Conservation (phyloP, 2,888 invertebrate species). For the Lycophotia porphyrea region DNA sequence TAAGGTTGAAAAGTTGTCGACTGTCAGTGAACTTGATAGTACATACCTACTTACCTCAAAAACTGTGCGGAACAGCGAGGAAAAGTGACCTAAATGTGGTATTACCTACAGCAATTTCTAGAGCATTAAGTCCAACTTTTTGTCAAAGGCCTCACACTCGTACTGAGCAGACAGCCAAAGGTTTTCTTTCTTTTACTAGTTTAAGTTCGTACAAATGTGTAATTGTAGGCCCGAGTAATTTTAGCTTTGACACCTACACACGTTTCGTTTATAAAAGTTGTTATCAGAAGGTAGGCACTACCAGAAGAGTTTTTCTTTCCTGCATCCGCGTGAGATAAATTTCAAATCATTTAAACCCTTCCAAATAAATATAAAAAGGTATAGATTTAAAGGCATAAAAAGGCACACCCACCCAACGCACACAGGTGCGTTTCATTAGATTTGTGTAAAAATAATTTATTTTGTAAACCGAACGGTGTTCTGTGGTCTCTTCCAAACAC, state of each 20-base stretch:
- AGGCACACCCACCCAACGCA: slow-evolving; percentile 20
- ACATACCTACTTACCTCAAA: slow-evolving; percentile 12
- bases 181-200: slow-evolving; percentile 27
- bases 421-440: slow-evolving; percentile 53
- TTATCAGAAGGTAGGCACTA: background rate
- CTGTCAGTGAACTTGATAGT: too few relatives aligned
- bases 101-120: slow-evolving; percentile 17
- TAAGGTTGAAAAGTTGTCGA: background rate
- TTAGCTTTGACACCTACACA: slow-evolving; percentile 15
- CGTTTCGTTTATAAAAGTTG: slow-evolving; percentile 10
- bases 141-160: slow-evolving; percentile 30
- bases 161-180: slow-evolving; percentile 6
- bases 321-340: background rate
- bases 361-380: slow-evolving; percentile 35
- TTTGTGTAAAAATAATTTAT: slow-evolving; percentile 60
- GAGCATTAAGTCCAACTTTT: slow-evolving; percentile 28
- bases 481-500: slow-evolving; percentile 63
- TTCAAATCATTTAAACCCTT: slow-evolving; percentile 38
- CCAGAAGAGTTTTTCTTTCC: background rate
- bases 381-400: slow-evolving; percentile 35
- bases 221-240: slow-evolving; percentile 14
- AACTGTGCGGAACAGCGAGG: background rate
- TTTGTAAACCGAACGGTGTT: slow-evolving; percentile 59
- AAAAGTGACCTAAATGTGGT: background rate
- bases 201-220: slow-evolving; percentile 7